Evolutionary conservation across 53 echinoderm and acorn worm species (phyloP).

Genomic region (Paracentrotus lividus): DNA sequence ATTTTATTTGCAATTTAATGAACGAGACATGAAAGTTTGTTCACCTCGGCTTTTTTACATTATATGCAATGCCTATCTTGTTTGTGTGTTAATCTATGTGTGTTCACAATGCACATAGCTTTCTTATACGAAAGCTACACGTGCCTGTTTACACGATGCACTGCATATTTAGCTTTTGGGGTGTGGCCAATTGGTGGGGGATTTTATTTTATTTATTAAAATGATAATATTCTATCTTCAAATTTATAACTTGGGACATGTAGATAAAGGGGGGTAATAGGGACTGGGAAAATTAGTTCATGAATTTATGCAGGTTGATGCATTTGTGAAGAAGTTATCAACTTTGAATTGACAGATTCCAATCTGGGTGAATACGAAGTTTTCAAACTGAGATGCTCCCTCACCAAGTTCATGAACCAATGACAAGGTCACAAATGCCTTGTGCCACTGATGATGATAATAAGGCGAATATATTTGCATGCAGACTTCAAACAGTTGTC

Average conservation of each 20-base stretch:
- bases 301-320: slow-evolving; percentile 39
- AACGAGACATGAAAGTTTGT: background rate
- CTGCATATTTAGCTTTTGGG: background rate
- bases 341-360: slow-evolving; percentile 34
- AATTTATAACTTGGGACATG: background rate
- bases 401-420: slow-evolving; percentile 62
- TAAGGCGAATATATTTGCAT: slow-evolving; percentile 81
- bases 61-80: too few species aligned
- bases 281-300: slow-evolving; percentile 58
- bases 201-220: background rate
- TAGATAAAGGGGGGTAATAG: background rate
- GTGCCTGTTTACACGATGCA: background rate
- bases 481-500: background rate
- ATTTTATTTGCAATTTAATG: background rate
- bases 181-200: background rate
- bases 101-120: too few species aligned
- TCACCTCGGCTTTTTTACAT: background rate
- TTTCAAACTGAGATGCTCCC: slow-evolving; percentile 86
- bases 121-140: background rate
- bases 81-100: too few species aligned
- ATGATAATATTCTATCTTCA: background rate
- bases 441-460: slow-evolving; percentile 78
- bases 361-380: slow-evolving; percentile 68
- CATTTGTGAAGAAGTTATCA: slow-evolving; percentile 63
- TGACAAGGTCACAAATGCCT: background rate